These are phyloP conservation scores for Cardiocondyla obscurior DNA, from an alignment of 1,140 invertebrate genomes.

Conservation along the genomic window DNA sequence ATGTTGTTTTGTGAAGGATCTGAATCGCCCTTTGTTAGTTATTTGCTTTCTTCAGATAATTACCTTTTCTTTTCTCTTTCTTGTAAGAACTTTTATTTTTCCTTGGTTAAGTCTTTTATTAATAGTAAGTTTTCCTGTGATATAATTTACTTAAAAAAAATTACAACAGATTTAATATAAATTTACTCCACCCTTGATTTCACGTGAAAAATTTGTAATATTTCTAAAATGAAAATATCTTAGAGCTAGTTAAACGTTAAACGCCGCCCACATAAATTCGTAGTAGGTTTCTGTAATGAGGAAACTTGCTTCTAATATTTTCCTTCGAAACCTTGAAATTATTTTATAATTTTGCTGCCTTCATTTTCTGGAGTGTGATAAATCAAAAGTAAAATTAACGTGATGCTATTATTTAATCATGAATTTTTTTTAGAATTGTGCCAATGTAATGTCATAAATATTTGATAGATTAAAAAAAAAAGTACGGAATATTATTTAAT, in stretches of 20 bases:
- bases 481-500: background rate
- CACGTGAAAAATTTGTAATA: background rate
- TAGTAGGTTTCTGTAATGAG: slow-evolving; percentile 16
- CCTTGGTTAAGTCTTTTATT: background rate
- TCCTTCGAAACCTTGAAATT: background rate
- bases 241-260: background rate
- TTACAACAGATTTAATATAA: background rate
- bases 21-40: background rate
- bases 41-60: slow-evolving; percentile 4
- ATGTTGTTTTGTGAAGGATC: background rate
- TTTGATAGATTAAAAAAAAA: background rate
- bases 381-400: background rate
- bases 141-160: too few relatives aligned
- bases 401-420: background rate
- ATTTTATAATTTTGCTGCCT: slow-evolving; percentile 17
- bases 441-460: background rate
- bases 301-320: slow-evolving; percentile 8
- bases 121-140: background rate
- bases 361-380: slow-evolving; percentile 12
- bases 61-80: background rate
- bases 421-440: background rate
- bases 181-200: background rate
- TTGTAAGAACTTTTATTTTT: slow-evolving; percentile 1
- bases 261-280: slow-evolving; percentile 2
- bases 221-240: background rate